Evolutionary conservation across 2,888 invertebrate species (phyloP), one percentile per base, ranked within the genome.

Genomic region (Tridacna gigas): DNA sequence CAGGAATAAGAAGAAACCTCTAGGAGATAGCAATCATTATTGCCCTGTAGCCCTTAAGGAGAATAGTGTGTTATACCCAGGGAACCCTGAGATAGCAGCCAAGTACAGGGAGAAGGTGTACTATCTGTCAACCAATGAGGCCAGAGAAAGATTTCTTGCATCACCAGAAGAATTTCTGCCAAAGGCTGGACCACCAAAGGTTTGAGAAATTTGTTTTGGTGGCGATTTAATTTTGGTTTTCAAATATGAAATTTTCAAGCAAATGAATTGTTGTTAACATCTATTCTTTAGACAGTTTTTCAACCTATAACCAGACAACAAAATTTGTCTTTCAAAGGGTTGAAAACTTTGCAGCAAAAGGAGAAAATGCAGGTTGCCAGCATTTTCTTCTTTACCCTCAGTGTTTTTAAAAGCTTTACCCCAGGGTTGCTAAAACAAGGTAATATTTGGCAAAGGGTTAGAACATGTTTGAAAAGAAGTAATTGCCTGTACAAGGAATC

Each of bases 1-100:
- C 77, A 89, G 93, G n/a, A 91, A 88, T 82, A 90, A 91, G 79
- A 94, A 94, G 89, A 95, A 94, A 85, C 92, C 90, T 0, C 88
- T 95, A 13, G 95, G 95, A 20, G 95, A 95, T 86, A 91, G 92
- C n/a, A 94, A 92, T 82, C 92, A 94, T 86, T 95, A 93, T 90
- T 95, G 95, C 88, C 95, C 95, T 9, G 95, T 95, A 15, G 86
- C 91, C 25, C 90, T 95, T 56, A 92, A 92, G 67, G 94, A 95
- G 74, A 91, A 89, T 66, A 86, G 89, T 74, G 91, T 95, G 9
- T 89, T 95, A 74, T 92, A 91, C 80, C 95, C 95, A 2, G 95
- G 95, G 26, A 94, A 94, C 84, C 93, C 94, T 28, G 95, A 95
- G 82, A 84, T 91, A 26, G 91, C 94, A 7, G 92, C 93, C 51